Evolutionary conservation across 2,113 vertebrate species (phyloP).

Genomic region (Excalfactoria chinensis): DNA sequence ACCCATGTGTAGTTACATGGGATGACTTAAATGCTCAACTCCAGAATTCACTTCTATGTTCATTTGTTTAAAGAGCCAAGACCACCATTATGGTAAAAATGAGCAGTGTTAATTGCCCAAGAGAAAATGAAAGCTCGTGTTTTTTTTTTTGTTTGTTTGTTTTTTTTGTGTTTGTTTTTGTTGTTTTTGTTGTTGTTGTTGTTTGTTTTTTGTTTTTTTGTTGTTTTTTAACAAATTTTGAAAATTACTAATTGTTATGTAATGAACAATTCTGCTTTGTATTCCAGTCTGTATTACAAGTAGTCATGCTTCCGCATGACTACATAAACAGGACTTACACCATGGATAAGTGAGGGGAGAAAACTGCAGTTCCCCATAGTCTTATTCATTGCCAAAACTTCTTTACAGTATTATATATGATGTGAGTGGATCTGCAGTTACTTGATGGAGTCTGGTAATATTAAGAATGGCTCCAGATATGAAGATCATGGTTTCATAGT

Average conservation of each 20-base stretch:
- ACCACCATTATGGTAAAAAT: not conserved
- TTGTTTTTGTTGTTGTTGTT: too few relatives aligned
- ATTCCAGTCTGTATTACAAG: not conserved
- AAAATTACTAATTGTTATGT: not conserved
- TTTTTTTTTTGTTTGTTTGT: not conserved
- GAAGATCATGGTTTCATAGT: not conserved
- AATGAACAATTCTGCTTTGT: not conserved
- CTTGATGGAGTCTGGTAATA: not conserved
- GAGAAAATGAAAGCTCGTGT: not conserved
- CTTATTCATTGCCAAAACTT: not conserved
- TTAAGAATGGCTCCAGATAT: not conserved
- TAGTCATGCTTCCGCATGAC: not conserved
- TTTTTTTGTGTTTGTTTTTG: too few relatives aligned
- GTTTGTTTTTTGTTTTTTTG: too few relatives aligned
- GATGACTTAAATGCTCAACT: not conserved
- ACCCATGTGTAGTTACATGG: not conserved
- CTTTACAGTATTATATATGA: not conserved
- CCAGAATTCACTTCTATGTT: not conserved
- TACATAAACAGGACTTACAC: not conserved
- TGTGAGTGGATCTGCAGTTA: not conserved
- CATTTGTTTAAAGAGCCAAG: not conserved
- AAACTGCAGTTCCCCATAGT: not conserved
- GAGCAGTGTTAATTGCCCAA: not conserved
- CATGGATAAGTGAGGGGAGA: not conserved
- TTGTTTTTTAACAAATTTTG: not conserved